A percentile compares a stretch with the other conserved stretches of the same genome.
Conservation (phyloP, 2,888 invertebrate genomes). For the Junonia oenone region DNA sequence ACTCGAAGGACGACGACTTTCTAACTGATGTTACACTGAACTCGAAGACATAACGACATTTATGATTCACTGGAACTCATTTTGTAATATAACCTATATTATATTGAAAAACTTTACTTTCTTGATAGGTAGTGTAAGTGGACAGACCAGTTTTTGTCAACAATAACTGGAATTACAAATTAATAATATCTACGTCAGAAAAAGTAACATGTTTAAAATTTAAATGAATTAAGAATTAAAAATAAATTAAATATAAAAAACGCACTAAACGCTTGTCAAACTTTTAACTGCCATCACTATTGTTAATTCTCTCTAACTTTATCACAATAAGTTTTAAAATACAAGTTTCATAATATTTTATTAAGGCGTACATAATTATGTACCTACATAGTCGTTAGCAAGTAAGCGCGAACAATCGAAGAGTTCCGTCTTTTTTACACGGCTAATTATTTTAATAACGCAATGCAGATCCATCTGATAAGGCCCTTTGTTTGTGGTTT, state of each 20-base stretch:
- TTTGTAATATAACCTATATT: too few relatives aligned
- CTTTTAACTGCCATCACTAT: neutral
- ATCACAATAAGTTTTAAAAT: neutral
- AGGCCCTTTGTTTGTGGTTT: conserved; percentile 9
- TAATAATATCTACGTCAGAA: too few relatives aligned
- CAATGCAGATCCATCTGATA: conserved; percentile 1
- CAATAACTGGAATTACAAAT: too few relatives aligned
- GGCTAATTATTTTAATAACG: conserved; percentile 12
- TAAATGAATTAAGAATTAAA: too few relatives aligned
- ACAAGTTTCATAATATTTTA: too few relatives aligned
- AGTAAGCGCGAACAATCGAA: conserved; percentile 8
- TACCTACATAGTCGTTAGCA: neutral
- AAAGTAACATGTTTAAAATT: too few relatives aligned
- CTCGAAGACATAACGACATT: neutral
- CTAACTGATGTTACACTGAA: conserved; percentile 23
- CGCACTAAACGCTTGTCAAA: too few relatives aligned
- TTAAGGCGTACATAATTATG: too few relatives aligned
- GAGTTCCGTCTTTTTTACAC: conserved; percentile 18
- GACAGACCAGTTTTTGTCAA: too few relatives aligned
- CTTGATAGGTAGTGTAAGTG: too few relatives aligned
- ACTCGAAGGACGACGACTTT: conserved; percentile 33
- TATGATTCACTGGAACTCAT: neutral
- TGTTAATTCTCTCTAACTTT: neutral
- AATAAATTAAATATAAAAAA: too few relatives aligned
- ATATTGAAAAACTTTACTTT: too few relatives aligned